A percentile compares a stretch with the other conserved stretches of the same genome.
These are phyloP conservation scores for Aplocera efformata DNA, from an alignment of 2,888 invertebrate species.

Conservation along the genomic window DNA sequence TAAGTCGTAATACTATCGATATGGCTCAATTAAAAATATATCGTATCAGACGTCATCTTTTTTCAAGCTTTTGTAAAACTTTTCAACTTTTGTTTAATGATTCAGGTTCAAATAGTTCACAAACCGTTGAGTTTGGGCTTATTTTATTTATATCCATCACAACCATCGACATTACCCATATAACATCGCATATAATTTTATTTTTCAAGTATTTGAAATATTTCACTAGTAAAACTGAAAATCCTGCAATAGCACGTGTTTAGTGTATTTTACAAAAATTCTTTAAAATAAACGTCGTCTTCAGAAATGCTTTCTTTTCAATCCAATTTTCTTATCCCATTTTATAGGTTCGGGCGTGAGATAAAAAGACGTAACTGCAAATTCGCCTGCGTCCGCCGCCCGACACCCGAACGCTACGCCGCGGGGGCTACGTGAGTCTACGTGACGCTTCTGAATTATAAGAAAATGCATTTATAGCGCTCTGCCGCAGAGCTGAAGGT, in stretches of 20 bases:
- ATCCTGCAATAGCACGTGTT: not conserved
- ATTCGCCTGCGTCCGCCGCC: conserved; percentile 64
- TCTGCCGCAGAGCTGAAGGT: conserved; percentile 53
- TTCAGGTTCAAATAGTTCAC: too few relatives aligned
- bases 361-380: conserved; percentile 75
- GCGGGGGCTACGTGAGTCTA: conserved; percentile 41
- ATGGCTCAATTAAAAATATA: too few relatives aligned
- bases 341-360: conserved; percentile 62
- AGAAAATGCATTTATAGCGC: conserved; percentile 76
- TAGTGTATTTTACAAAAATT: conserved; percentile 5
- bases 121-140: too few relatives aligned
- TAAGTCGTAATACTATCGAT: too few relatives aligned
- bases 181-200: too few relatives aligned
- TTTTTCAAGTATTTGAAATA: too few relatives aligned
- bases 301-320: conserved; percentile 40
- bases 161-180: too few relatives aligned
- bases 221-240: not conserved
- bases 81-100: too few relatives aligned
- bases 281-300: conserved; percentile 5
- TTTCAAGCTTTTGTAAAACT: too few relatives aligned
- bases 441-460: conserved; percentile 79
- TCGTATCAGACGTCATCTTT: too few relatives aligned
- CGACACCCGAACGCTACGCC: conserved; percentile 25
- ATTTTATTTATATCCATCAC: too few relatives aligned
- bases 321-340: conserved; percentile 65